Percentiles rank a stretch among this genome's conserved stretches.
These are phyloP conservation scores for Folsomia manolachei DNA, from an alignment of 2,888 invertebrate genomes.

Conservation along the genomic window DNA sequence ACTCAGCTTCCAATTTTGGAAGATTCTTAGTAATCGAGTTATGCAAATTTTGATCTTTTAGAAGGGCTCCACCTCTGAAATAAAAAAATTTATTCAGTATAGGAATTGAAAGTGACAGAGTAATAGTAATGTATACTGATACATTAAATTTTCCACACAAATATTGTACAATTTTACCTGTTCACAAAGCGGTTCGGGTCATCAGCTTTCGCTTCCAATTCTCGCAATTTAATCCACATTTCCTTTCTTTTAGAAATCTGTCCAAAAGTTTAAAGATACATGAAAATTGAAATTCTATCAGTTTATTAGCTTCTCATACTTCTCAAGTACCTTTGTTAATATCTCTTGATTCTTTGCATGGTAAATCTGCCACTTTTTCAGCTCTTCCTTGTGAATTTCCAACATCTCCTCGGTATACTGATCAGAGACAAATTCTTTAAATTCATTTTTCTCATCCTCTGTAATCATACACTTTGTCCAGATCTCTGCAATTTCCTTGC, in stretches of 20 bases:
- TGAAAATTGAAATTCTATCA: too few relatives aligned
- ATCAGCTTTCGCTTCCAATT: constrained; percentile 33
- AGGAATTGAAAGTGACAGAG: not conserved
- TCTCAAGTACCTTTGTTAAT: constrained; percentile 27
- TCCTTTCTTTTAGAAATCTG: constrained; percentile 33
- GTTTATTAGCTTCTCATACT: too few relatives aligned
- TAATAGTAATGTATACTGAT: not conserved
- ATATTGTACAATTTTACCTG: constrained; percentile 22
- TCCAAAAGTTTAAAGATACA: not conserved
- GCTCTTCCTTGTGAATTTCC: constrained; percentile 32
- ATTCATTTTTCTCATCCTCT: constrained; percentile 32
- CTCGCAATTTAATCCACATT: constrained; percentile 38
- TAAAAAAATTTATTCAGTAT: not conserved
- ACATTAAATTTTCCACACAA: not conserved
- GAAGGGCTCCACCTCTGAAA: constrained; percentile 36
- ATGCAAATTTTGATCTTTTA: constrained; percentile 40
- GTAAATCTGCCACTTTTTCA: constrained; percentile 35
- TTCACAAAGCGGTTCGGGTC: constrained; percentile 40
- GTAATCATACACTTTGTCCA: constrained; percentile 39
- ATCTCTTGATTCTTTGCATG: constrained; percentile 39
- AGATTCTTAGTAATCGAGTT: constrained; percentile 32
- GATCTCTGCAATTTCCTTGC: constrained; percentile 31
- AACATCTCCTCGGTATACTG: constrained; percentile 36
- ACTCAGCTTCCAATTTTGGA: constrained; percentile 36
- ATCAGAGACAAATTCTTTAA: constrained; percentile 26